These are phyloP conservation scores for Drosophila parthenogenetica DNA, from an alignment of 2,888 invertebrate species.

Conservation along the genomic window DNA sequence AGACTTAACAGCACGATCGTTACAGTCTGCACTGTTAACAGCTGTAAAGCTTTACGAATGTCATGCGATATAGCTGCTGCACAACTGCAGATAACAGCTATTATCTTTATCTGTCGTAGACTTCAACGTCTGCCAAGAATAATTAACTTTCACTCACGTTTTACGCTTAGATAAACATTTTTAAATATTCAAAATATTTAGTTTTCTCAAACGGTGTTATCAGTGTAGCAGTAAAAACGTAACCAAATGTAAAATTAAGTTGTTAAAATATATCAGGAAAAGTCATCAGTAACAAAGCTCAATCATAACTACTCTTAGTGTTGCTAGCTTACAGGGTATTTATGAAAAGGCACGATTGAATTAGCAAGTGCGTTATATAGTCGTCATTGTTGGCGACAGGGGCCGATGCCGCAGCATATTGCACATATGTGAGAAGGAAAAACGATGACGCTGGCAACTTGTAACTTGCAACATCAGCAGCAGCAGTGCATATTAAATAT, in stretches of 20 bases:
- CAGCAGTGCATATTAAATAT: constrained; percentile 75
- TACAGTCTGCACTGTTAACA: neutral
- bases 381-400: constrained; percentile 19
- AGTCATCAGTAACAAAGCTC: neutral
- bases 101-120: constrained; percentile 13
- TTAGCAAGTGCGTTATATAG: constrained; percentile 66
- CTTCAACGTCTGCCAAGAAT: constrained; percentile 1
- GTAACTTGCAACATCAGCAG: constrained; percentile 76
- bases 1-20: neutral
- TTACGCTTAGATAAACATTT: constrained; percentile 9
- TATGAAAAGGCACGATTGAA: constrained; percentile 56
- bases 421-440: constrained; percentile 71
- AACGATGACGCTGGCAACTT: constrained; percentile 69
- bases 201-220: neutral
- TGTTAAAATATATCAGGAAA: neutral
- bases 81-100: constrained; percentile 2
- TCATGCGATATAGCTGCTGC: constrained; percentile 5
- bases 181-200: constrained; percentile 10
- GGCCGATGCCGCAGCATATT: constrained; percentile 52
- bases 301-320: too few relatives aligned
- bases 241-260: constrained; percentile 1
- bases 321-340: constrained; percentile 39
- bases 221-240: constrained; percentile 2
- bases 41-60: constrained; percentile 8
- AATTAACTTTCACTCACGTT: constrained; percentile 25